phyloP scores from a whole-genome alignment of 2,888 invertebrate genomes.

The Geotrupes spiniger region DNA sequence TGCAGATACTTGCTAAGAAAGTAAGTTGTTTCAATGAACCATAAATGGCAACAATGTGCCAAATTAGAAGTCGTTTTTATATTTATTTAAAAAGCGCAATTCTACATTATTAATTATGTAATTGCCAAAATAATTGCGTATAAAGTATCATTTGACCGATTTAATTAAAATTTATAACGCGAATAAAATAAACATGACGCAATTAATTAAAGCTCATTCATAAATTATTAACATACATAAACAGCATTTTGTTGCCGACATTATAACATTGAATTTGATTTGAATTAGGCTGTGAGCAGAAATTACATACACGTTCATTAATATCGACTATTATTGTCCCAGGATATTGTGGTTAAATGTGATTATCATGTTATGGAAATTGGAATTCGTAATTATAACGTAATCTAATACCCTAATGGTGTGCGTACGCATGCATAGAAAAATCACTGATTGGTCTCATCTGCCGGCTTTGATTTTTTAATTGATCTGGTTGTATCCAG shows the following conservation, averaged over 20 bases:
- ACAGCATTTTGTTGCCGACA: conserved; percentile 12
- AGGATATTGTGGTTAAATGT: conserved; percentile 28
- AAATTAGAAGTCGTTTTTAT: too few relatives aligned
- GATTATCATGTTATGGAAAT: conserved; percentile 29
- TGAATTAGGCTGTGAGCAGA: conserved; percentile 23
- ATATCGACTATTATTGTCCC: conserved; percentile 25
- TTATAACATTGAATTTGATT: conserved; percentile 20
- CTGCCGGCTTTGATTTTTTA: conserved; percentile 2
- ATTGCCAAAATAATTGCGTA: too few relatives aligned
- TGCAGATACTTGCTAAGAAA: too few relatives aligned
- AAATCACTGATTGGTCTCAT: neutral
- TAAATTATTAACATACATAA: conserved; percentile 18
- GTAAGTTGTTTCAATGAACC: too few relatives aligned
- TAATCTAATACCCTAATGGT: conserved; percentile 21
- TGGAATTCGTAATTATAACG: conserved; percentile 29
- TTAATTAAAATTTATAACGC: conserved; percentile 12
- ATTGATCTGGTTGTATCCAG: neutral
- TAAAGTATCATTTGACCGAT: conserved; percentile 5
- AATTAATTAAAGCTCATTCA: conserved; percentile 22
- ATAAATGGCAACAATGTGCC: too few relatives aligned
- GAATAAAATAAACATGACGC: conserved; percentile 14
- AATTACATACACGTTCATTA: conserved; percentile 28
- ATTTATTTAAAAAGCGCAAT: too few relatives aligned
- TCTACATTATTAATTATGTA: too few relatives aligned
- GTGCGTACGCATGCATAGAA: conserved; percentile 3